phyloP scores from a whole-genome alignment of 2,797 vertebrate species.

The Enoplosus armatus region DNA sequence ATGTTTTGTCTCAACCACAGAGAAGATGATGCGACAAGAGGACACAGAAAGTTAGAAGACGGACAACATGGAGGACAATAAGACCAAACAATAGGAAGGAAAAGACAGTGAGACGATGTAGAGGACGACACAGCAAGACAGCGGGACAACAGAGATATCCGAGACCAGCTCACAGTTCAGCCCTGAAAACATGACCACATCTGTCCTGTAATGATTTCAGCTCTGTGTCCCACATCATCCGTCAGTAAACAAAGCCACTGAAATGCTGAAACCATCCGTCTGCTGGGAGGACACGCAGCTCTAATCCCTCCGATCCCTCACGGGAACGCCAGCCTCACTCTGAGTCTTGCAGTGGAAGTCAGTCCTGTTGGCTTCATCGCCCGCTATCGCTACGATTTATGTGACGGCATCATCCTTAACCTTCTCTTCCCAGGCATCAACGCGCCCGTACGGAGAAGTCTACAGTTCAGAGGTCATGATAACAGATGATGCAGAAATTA shows the following conservation, averaged over 20 bases:
- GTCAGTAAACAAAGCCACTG: not conserved
- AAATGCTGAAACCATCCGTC: not conserved
- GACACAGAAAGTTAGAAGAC: no score
- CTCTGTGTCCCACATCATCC: not conserved
- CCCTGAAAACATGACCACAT: no score
- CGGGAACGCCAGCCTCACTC: not conserved
- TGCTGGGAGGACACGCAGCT: constrained; percentile 36
- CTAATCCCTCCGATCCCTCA: constrained; percentile 45
- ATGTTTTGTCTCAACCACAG: no score
- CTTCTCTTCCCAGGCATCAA: constrained; percentile 8
- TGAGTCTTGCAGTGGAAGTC: constrained; percentile 9
- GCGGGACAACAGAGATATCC: no score
- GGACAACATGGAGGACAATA: no score
- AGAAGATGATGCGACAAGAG: no score
- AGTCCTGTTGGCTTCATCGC: not conserved
- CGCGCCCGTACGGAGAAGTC: not conserved
- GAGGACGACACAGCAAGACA: no score
- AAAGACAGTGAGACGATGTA: no score
- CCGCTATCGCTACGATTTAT: constrained; percentile 50
- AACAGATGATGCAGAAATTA: constrained; percentile 50
- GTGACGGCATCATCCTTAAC: constrained; percentile 15
- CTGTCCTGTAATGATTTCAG: not conserved
- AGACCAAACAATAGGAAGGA: no score
- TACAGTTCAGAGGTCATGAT: constrained; percentile 20
- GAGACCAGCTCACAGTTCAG: no score